Percentiles rank a stretch among this genome's conserved stretches.
Conservation (phyloP, 2,888 invertebrate genomes). For the Nomada goodeniana region DNA sequence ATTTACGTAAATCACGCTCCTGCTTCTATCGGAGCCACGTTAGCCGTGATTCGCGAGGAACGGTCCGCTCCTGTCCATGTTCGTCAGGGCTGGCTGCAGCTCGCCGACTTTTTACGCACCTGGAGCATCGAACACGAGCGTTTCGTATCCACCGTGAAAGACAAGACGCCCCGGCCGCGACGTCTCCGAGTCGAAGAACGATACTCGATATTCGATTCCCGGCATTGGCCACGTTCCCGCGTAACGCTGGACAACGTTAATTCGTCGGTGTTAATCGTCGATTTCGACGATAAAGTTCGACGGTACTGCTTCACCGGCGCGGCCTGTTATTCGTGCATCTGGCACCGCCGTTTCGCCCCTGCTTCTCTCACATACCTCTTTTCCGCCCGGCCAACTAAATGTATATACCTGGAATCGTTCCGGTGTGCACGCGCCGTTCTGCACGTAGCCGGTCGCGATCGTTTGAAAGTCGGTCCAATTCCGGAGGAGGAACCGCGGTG, state of each 20-base stretch:
- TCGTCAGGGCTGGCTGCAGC: conserved; percentile 44
- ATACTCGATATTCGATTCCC: conserved; percentile 2
- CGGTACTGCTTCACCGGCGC: conserved; percentile 9
- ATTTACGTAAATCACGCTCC: conserved; percentile 61
- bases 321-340: conserved; percentile 40
- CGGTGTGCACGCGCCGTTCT: not conserved
- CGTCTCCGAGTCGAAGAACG: not conserved
- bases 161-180: not conserved
- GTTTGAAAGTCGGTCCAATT: conserved; percentile 54
- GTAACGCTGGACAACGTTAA: not conserved
- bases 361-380: not conserved
- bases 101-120: conserved; percentile 23
- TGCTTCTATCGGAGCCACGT: conserved; percentile 35
- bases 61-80: conserved; percentile 35
- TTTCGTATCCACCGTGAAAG: not conserved
- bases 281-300: too few species aligned
- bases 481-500: not conserved
- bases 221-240: not conserved
- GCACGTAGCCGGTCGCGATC: not conserved
- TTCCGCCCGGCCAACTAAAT: not conserved
- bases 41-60: conserved; percentile 31
- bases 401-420: not conserved
- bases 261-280: too few species aligned
- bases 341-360: not conserved
- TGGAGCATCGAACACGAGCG: not conserved